phyloP scores from a whole-genome alignment of 2,113 vertebrate species.

The Syngnathoides biaculeatus region DNA sequence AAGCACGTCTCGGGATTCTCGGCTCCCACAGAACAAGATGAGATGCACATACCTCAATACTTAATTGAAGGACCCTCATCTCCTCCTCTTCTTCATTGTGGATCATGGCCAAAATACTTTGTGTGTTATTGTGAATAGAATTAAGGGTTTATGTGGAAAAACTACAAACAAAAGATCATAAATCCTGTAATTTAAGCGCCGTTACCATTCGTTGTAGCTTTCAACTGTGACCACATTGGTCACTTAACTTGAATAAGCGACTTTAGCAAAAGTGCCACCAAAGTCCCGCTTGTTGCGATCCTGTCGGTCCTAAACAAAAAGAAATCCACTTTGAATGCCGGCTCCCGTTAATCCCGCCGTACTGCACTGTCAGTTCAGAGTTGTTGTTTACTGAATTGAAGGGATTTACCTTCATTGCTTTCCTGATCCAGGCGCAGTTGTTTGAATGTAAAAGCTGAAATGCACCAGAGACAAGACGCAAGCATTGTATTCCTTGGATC shows the following conservation, averaged over 20 bases:
- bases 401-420: constrained; percentile 75
- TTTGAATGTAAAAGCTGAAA: constrained; percentile 80
- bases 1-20: constrained; percentile 6
- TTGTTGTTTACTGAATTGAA: constrained; percentile 75
- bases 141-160: constrained; percentile 36
- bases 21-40: constrained; percentile 8
- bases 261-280: constrained; percentile 22
- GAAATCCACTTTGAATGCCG: constrained; percentile 13
- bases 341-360: constrained; percentile 38
- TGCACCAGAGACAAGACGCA: constrained; percentile 42
- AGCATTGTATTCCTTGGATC: constrained; percentile 60
- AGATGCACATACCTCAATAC: constrained; percentile 51
- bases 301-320: constrained; percentile 7
- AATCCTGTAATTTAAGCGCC: constrained; percentile 18
- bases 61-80: constrained; percentile 33
- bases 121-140: constrained; percentile 35
- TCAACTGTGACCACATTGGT: constrained; percentile 23
- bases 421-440: constrained; percentile 61
- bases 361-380: constrained; percentile 67
- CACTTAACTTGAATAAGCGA: constrained; percentile 47
- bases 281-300: constrained; percentile 39
- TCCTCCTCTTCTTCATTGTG: constrained; percentile 20
- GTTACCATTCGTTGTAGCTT: constrained; percentile 11
- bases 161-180: constrained; percentile 29
- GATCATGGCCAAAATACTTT: constrained; percentile 51